Evolutionary conservation across 1,140 invertebrate genomes (phyloP), one percentile per base, ranked within the genome.

Genomic region (Scaptomyza montana): DNA sequence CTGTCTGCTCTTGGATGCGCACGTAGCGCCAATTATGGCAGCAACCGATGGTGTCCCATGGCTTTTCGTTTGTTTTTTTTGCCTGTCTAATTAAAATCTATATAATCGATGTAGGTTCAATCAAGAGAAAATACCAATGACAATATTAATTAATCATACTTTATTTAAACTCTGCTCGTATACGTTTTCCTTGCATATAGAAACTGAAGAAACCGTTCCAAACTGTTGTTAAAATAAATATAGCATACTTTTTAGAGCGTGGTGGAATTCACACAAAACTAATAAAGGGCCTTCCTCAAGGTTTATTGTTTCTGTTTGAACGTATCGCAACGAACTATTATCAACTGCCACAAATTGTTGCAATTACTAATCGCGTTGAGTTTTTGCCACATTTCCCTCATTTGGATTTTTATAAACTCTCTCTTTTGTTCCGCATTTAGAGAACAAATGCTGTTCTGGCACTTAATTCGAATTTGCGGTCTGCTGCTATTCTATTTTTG

Each of bases 381-480:
- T 13, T 30, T 53, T 63, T 66, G 10, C 5, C 33, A 30, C 45
- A 66, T 57, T 65, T 60, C 55, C 62, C 21, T 25, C 21, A 25
- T 25, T 25, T 25, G 21, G 21, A 25, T 25, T 25, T 25, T 2
- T 25, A 53, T 33, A 39, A 36, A 66, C 49, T 66, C 7, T 49
- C 39, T 66, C 33, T 50, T 67, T 67, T 67, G 47, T 60, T 54
- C 43, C 21, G 19, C 21, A 54, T 72, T 49, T 47, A 30, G 16
- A 43, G 1, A 43, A 45, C 16, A 16, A 13, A 49, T n/a, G 12
- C 9, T 6, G 8, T 54, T 36, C 36, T 7, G 6, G 45, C 25
- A 43, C 28, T 50, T 47, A 77, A 80, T 69, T 68, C 51, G 41
- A 74, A 74, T 77, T 81, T 65, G 51, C 81, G 78, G 78, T 66